Evolutionary conservation across 2,113 vertebrate genomes (phyloP).

Genomic region (Pagrus major): DNA sequence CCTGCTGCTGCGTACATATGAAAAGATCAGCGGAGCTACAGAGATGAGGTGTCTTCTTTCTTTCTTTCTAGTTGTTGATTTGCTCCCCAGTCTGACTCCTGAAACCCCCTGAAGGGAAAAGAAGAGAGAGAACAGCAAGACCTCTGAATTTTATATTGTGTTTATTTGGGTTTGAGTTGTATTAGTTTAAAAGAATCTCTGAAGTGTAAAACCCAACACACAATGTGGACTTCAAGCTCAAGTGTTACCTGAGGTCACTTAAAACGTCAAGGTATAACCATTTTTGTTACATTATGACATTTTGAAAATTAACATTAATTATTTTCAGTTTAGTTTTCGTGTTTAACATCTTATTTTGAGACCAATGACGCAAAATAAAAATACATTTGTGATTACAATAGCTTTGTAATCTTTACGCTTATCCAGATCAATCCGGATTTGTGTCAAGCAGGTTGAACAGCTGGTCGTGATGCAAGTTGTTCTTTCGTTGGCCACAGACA

Average conservation of each 20-base stretch:
- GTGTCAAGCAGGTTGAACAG: conserved; percentile 45
- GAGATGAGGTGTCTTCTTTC: conserved; percentile 38
- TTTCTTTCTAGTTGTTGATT: conserved; percentile 17
- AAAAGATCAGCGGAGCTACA: conserved; percentile 33
- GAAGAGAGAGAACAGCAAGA: conserved; percentile 33
- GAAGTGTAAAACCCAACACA: background rate
- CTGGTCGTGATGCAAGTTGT: conserved; percentile 43
- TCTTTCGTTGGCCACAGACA: conserved; percentile 1
- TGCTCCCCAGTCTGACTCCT: background rate
- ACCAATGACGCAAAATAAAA: background rate
- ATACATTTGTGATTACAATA: background rate
- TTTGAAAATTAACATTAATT: background rate
- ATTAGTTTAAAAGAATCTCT: conserved; percentile 36
- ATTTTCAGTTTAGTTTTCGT: background rate
- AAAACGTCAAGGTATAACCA: background rate
- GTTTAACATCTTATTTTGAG: background rate
- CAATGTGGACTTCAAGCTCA: conserved; percentile 11
- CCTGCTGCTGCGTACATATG: conserved; percentile 22
- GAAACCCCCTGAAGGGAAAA: conserved; percentile 26
- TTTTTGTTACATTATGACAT: background rate
- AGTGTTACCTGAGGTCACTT: conserved; percentile 15
- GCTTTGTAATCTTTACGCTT: background rate
- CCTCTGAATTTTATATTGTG: conserved; percentile 17
- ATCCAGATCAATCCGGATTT: background rate
- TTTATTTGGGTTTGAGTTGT: conserved; percentile 47